phyloP scores from a whole-genome alignment of 2,797 vertebrate genomes.

The Chiroxiphia lanceolata region DNA sequence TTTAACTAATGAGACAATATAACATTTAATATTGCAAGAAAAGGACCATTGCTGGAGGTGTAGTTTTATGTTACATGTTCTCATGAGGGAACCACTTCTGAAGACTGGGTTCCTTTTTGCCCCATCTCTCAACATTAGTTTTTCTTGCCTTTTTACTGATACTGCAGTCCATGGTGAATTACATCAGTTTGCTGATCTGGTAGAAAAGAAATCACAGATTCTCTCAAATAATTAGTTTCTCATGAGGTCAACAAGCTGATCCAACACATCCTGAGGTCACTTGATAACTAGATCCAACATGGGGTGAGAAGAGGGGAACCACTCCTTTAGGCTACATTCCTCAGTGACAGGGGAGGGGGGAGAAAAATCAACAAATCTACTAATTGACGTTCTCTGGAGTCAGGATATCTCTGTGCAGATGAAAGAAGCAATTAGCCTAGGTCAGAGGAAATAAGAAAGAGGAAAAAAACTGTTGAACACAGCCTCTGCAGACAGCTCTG shows the following conservation, averaged over 20 bases:
- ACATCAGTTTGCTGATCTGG: neutral
- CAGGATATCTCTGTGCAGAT: neutral
- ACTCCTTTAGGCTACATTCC: neutral
- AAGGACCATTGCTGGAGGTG: neutral
- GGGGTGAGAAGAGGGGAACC: neutral
- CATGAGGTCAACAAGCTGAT: neutral
- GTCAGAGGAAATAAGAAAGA: slow-evolving; percentile 18
- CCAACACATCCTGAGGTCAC: neutral
- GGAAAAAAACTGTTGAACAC: neutral
- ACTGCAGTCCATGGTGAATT: neutral
- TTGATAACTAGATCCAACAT: neutral
- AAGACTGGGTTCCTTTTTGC: neutral
- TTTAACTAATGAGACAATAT: neutral
- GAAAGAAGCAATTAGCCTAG: slow-evolving; percentile 28
- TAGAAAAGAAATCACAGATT: neutral
- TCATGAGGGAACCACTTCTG: neutral
- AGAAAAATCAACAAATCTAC: neutral
- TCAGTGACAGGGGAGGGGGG: neutral
- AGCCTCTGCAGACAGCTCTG: neutral
- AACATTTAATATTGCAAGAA: neutral
- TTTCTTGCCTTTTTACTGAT: neutral
- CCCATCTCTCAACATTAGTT: neutral
- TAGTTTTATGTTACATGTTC: neutral
- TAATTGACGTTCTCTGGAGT: neutral
- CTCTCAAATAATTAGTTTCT: neutral